Evolutionary conservation across 37 sponge, comb jelly and placozoan species (phyloP).

Genomic region (Aphrocallistes beatrix): DNA sequence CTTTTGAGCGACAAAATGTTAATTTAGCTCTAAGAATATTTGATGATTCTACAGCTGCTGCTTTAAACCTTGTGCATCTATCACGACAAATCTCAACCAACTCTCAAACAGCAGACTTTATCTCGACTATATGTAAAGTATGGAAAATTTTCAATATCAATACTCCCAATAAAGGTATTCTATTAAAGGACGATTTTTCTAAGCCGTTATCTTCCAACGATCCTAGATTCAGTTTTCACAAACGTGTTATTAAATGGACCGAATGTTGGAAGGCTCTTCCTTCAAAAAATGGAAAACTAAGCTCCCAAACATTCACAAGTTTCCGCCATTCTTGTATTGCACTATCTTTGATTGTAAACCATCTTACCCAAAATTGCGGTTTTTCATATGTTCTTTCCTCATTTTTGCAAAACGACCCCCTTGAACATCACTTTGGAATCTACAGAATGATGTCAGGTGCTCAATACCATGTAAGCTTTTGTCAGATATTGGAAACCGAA

Average conservation of each 20-base stretch:
- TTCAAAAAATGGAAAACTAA: background rate
- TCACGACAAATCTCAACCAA: background rate
- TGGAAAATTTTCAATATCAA: background rate
- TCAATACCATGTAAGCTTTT: no score
- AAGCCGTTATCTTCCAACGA: background rate
- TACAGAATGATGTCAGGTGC: constrained; percentile 19
- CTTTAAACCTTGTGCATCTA: background rate
- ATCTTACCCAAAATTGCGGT: background rate
- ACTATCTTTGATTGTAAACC: background rate
- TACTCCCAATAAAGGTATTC: background rate
- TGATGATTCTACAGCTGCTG: background rate
- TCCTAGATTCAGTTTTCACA: background rate
- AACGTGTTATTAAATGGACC: background rate
- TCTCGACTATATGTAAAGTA: background rate
- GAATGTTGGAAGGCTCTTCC: background rate
- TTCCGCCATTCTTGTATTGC: constrained; percentile 6
- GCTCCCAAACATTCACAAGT: background rate
- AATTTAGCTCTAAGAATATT: background rate
- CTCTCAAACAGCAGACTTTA: background rate
- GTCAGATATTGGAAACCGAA: no score
- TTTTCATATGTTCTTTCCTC: background rate
- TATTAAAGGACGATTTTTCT: background rate
- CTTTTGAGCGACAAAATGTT: background rate
- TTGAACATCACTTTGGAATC: background rate
- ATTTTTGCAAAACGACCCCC: background rate